Conservation (phyloP, 1,140 invertebrate genomes). For the Drosophila setifemur region DNA sequence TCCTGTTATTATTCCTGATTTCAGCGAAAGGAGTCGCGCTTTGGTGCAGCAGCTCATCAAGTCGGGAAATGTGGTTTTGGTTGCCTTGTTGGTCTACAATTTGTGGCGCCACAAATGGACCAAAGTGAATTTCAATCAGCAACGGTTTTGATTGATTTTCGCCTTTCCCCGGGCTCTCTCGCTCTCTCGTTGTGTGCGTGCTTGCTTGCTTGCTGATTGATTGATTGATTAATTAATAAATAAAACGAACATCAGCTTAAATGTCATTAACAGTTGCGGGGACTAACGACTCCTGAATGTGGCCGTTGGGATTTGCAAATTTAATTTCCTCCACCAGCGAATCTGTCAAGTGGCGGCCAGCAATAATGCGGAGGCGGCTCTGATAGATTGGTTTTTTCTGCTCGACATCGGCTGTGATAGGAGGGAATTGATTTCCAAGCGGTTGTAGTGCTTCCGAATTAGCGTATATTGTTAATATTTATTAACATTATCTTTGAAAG, state of each 20-base stretch:
- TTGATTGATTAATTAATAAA: slow-evolving; percentile 76
- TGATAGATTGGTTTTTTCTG: slow-evolving; percentile 32
- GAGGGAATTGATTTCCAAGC: slow-evolving; percentile 14
- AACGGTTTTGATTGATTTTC: slow-evolving; percentile 47
- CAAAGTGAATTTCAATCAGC: slow-evolving; percentile 75
- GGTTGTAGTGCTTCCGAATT: background rate
- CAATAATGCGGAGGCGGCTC: background rate
- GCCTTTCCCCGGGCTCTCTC: background rate
- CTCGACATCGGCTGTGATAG: background rate
- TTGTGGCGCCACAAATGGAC: slow-evolving; percentile 81
- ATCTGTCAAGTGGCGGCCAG: slow-evolving; percentile 38
- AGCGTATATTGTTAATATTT: background rate
- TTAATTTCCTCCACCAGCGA: slow-evolving; percentile 54
- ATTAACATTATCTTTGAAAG: background rate
- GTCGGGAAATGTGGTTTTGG: slow-evolving; percentile 71
- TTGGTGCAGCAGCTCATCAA: slow-evolving; percentile 68
- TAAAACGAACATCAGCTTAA: slow-evolving; percentile 44
- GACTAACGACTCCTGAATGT: slow-evolving; percentile 33
- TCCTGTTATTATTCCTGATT: background rate
- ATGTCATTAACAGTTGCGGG: slow-evolving; percentile 63
- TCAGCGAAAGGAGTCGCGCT: slow-evolving; percentile 55
- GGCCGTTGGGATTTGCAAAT: slow-evolving; percentile 44
- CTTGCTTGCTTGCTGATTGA: slow-evolving; percentile 10
- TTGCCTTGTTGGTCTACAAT: slow-evolving; percentile 67
- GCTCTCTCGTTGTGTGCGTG: slow-evolving; percentile 8